Evolutionary conservation across 2,888 invertebrate species (phyloP), one percentile per base, ranked within the genome.

Genomic region (Pteria penguin): DNA sequence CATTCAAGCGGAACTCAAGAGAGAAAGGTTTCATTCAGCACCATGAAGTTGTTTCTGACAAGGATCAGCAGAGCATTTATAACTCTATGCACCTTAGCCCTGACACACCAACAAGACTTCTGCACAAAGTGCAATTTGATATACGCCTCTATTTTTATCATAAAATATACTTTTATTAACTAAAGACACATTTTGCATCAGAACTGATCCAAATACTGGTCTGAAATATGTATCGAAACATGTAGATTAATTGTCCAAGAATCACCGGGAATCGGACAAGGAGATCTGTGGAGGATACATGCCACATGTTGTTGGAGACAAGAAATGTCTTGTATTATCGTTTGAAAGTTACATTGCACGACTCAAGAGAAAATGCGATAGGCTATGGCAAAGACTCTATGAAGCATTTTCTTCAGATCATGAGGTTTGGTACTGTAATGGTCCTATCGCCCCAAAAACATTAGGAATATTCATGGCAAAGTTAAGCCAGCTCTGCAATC

Each of bases 51-150:
- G 75, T 72, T 11, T 24, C 52, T 8, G 69, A 68, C 4, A 26
- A 4, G 11, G 75, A 75, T 36, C 31, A 36, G 1, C 67, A 58
- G 11, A 60, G 55, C 32, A n/a, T 72, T 27, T 75, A 71, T 33
- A 24, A 18, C 1, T 74, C 74, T 14, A 26, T 24, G 5, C 61
- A 76, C 11, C 26, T 79, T 31, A 33, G 31, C 52, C 58, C 65
- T 5, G 33, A 55, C 29, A 74, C 76, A 22, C 79, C 74, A 4
- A 55, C n/a, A 14, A 77, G 68, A 29, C 66, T 80, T 3, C 18
- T 65, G 0, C 71, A 80, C 58, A 80, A 75, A 31, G 80, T 80
- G 2, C 80, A 77, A 57, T 75, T 77, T 61, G 80, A 77, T 52
- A 79, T 79, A 14, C 52, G 76, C 14, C 55, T 76, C 55, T 76